phyloP scores from a whole-genome alignment of 2,113 vertebrate species.

The Dipodomys stephensi region DNA sequence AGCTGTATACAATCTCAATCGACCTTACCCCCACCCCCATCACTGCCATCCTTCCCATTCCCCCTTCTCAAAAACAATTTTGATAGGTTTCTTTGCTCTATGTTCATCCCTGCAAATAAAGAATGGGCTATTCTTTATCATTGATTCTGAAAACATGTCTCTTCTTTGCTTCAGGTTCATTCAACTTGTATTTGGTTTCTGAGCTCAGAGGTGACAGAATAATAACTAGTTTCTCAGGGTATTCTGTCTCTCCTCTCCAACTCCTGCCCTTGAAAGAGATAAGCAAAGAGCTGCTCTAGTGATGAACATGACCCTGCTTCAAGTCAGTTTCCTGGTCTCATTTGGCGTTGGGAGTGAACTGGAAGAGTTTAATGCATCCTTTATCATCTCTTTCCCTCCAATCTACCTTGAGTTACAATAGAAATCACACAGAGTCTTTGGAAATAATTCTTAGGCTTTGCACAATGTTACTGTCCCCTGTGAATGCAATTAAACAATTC shows the following conservation, averaged over 20 bases:
- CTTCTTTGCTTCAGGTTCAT: background rate
- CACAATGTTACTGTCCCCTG: background rate
- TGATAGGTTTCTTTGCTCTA: too few species aligned
- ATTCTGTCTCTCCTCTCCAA: background rate
- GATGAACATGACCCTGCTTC: background rate
- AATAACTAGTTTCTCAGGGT: background rate
- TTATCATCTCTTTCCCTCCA: background rate
- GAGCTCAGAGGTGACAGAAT: background rate
- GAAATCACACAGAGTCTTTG: background rate
- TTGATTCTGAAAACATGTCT: constrained; percentile 24
- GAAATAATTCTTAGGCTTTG: background rate
- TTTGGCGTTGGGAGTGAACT: background rate
- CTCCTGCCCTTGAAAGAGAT: background rate
- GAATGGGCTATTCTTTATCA: background rate
- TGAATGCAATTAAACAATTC: constrained; percentile 9
- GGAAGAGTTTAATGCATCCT: background rate
- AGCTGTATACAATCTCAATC: too few species aligned
- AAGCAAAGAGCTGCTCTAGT: background rate
- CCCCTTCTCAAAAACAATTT: too few species aligned
- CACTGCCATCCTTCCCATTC: too few species aligned
- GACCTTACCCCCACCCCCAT: too few species aligned
- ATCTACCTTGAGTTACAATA: background rate
- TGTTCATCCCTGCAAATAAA: background rate
- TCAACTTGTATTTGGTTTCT: background rate
- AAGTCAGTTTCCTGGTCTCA: background rate